Evolutionary conservation across 2,888 invertebrate species (phyloP).

Genomic region (Helleia helle): DNA sequence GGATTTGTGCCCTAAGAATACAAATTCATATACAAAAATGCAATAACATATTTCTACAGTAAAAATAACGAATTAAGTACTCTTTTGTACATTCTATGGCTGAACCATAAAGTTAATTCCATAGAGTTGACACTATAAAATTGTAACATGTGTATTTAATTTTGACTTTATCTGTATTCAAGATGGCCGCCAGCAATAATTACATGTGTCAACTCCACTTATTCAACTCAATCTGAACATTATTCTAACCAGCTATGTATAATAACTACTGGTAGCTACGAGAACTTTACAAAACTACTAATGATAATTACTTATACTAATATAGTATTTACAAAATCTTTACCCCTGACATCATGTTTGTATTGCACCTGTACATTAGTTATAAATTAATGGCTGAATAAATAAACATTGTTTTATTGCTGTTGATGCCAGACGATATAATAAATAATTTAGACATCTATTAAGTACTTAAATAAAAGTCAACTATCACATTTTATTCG

Average conservation of each 20-base stretch:
- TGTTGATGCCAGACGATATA: constrained; percentile 32
- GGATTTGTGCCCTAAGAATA: too few species aligned
- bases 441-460: constrained; percentile 70
- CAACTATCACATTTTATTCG: constrained; percentile 72
- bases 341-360: constrained; percentile 31
- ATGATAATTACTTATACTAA: constrained; percentile 30
- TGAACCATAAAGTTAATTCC: neutral
- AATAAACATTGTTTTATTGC: constrained; percentile 13
- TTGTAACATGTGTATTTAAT: too few species aligned
- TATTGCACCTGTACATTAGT: constrained; percentile 28
- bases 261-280: constrained; percentile 3
- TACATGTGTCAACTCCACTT: too few species aligned
- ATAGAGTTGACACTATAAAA: neutral
- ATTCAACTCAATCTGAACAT: neutral
- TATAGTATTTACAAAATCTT: constrained; percentile 39
- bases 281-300: constrained; percentile 33
- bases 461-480: constrained; percentile 67
- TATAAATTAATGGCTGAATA: constrained; percentile 17
- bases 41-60: neutral
- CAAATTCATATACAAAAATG: neutral
- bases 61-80: constrained; percentile 1
- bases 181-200: neutral
- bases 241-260: too few species aligned
- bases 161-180: neutral
- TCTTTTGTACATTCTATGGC: constrained; percentile 4